Base-by-base conservation (phyloP, 2,797 vertebrate genomes). In the Meriones psammophilus region DNA sequence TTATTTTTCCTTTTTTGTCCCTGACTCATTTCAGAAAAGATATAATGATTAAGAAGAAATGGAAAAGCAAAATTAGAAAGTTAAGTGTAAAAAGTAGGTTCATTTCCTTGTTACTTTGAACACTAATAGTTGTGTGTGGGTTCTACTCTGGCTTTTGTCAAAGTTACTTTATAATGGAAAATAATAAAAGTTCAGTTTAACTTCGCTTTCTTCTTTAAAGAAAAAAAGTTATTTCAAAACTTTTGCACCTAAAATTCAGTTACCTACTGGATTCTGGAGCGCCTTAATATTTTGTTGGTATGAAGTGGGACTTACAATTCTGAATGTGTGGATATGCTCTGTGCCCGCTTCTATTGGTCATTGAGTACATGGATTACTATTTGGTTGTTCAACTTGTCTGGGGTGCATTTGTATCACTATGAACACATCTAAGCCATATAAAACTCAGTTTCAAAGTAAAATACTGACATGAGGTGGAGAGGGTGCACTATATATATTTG, bases 41-140 rank as follows among this genome's bases (percentile, higher is more conserved):
- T 95, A 56, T 97, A 95, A 73, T 84, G 97, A 97, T 97, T 97
- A 97, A 93, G 80, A 93, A 88, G 85, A 96, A 95, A 96, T 92
- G 78, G 92, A 93, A 98, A 94, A 92, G 96, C 73, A 97, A 92
- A 97, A 91, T 94, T 68, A 96, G 83, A 95, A 97, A 97, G 96
- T 95, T 97, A 91, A 69, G 8, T 68, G 88, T 97, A 89, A 97
- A 98, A 97, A 94, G 33, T 81, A 97, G 13, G 12, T 92, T 92
- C 92, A 94, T 54, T 95, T 98, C 50, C 13, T 81, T 77, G 85
- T 60, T 94, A 20, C 18, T 94, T 74, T 86, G 88, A 97, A 81
- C 26, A 3, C 79, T 97, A 95, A 81, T 42, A 90, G 26, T 84
- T 33, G n/a, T 73, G 1, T 92, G 42, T 5, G 10, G 62, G 26